Evolutionary conservation across 2,797 vertebrate genomes (phyloP), one percentile per base, ranked within the genome.

Genomic region (Sciurus vulgaris): DNA sequence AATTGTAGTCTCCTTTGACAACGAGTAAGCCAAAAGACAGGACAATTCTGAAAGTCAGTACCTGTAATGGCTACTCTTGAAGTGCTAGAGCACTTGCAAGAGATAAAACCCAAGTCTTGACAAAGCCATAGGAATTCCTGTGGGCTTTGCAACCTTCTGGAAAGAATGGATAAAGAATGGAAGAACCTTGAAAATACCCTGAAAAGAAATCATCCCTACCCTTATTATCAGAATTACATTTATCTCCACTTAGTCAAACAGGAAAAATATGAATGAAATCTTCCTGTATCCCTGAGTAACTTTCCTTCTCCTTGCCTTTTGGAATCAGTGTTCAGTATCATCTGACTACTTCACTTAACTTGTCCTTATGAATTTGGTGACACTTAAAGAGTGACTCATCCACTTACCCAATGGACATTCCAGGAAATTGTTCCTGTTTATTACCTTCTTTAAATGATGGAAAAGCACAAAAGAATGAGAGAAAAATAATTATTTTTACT

Each of bases 401-500:
- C 70, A 74, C 59, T 95, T 92, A 85, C 59, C 92, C 96, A 92
- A 15, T 70, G 77, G 54, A 33, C 89, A 95, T 96, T 90, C 73
- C 93, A 92, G 59, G 88, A 97, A 97, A 97, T 96, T 83, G 74
- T 61, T 69, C 96, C 93, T 95, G 86, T 94, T 96, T 93, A 94
- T 73, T 95, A 47, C 82, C 86, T 78, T 95, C 88, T 95, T n/a
- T 5, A 86, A 95, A 92, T 91, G 90, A 63, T 95, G 33, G 38
- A 95, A 97, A 96, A 83, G 41, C 61, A 67, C 70, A 56, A 54
- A 89, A 92, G 76, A 93, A 96, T 96, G 96, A 86, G 86, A 74
- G 79, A 97, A 90, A 92, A 97, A 92, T 83, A 94, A 86, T 73
- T 96, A 56, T 93, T 87, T 98, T 97, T 86, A 92, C 92, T 97